Conservation (phyloP, 37 sponge, comb jelly and placozoan species). For the Amphimedon queenslandica region DNA sequence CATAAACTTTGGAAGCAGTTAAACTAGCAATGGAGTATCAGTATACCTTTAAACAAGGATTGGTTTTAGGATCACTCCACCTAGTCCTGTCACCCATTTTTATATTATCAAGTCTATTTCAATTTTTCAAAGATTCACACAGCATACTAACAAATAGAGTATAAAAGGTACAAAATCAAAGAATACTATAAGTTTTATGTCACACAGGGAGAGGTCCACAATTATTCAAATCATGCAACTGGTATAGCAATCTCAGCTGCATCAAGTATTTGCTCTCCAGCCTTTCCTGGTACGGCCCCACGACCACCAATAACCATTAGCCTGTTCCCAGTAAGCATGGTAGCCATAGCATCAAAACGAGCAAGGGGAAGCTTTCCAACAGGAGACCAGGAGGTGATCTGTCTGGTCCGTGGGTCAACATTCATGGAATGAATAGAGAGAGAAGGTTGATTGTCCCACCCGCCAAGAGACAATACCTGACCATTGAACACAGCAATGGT, state of each 20-base stretch:
- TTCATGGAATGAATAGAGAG: neutral
- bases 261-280: neutral
- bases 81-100: slow-evolving; percentile 37
- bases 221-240: neutral
- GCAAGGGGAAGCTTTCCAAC: neutral
- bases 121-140: no score
- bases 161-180: no score
- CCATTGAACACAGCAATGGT: neutral
- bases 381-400: neutral
- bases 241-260: neutral
- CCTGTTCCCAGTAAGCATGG: neutral
- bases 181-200: neutral
- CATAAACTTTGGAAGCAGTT: slow-evolving; percentile 55
- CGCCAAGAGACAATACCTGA: neutral
- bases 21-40: neutral
- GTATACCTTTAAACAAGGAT: neutral
- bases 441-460: neutral
- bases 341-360: neutral
- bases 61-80: slow-evolving; percentile 37
- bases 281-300: no score
- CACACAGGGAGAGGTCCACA: neutral
- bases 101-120: no score
- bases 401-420: neutral
- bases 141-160: no score
- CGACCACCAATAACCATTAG: neutral